Percentiles rank a stretch among this genome's conserved stretches.
phyloP scores from a whole-genome alignment of 2,888 invertebrate genomes.

The Cheilosia variabilis region DNA sequence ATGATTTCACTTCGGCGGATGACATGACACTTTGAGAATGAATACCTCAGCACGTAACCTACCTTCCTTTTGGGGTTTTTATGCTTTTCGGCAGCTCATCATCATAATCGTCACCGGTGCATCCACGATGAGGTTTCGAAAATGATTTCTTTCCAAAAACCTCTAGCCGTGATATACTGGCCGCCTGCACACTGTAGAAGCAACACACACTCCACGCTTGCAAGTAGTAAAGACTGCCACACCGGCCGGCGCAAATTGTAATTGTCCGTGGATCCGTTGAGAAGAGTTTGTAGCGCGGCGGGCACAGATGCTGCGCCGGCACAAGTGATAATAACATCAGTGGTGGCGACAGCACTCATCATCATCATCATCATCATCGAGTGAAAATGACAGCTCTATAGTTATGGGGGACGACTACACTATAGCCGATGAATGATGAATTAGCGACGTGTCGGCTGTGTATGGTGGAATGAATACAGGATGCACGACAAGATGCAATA shows the following conservation, averaged over 20 bases:
- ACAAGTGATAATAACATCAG: constrained; percentile 49
- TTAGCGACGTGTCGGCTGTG: constrained; percentile 37
- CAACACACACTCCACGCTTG: neutral
- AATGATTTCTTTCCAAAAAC: neutral
- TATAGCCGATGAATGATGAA: constrained; percentile 34
- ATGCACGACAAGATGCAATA: constrained; percentile 39
- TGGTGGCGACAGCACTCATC: constrained; percentile 36
- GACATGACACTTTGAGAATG: constrained; percentile 25
- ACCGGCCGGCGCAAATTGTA: constrained; percentile 22
- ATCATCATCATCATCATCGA: constrained; percentile 6
- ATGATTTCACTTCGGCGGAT: constrained; percentile 29
- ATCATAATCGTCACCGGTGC: constrained; percentile 9
- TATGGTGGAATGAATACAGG: constrained; percentile 24
- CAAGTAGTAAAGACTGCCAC: constrained; percentile 2
- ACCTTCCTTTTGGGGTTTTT: neutral
- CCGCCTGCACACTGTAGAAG: neutral
- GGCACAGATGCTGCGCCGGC: constrained; percentile 20
- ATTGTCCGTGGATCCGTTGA: constrained; percentile 35
- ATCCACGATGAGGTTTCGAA: constrained; percentile 21
- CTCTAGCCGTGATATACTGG: too few relatives aligned
- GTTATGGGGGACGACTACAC: constrained; percentile 5
- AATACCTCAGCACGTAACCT: neutral
- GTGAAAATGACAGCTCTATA: neutral
- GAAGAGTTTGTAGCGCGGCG: constrained; percentile 5
- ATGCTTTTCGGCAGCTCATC: constrained; percentile 22